Percentiles rank a stretch among this genome's conserved stretches.
These are phyloP conservation scores for Mugil cephalus DNA, from an alignment of 2,113 vertebrate species.

Conservation along the genomic window DNA sequence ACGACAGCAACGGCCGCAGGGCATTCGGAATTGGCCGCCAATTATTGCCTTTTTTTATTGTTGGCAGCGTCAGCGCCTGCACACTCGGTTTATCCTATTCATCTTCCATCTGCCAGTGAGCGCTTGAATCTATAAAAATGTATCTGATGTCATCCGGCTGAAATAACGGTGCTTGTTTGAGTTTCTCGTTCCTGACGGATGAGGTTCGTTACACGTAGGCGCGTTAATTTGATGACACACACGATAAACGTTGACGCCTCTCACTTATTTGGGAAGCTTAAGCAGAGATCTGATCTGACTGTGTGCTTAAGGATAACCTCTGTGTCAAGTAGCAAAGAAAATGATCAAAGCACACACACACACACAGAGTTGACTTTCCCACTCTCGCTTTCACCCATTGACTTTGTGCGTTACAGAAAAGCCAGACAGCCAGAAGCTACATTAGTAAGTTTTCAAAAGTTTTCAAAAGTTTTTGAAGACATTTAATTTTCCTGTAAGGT, in stretches of 20 bases:
- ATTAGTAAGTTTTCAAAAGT: too few species aligned
- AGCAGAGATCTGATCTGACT: too few species aligned
- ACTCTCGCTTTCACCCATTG: not conserved
- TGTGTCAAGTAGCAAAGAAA: not conserved
- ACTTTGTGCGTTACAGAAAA: not conserved
- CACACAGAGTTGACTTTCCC: not conserved
- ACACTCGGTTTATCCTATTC: not conserved
- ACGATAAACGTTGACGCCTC: too few species aligned
- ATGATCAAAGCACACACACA: conserved; percentile 11
- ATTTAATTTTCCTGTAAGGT: too few species aligned
- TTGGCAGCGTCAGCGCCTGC: not conserved
- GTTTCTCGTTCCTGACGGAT: too few species aligned
- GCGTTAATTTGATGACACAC: not conserved
- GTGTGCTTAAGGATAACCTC: too few species aligned
- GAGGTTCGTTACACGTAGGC: not conserved
- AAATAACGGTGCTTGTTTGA: too few species aligned
- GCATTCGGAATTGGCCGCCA: conserved; percentile 6
- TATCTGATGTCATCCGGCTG: too few species aligned
- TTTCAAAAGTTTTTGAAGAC: too few species aligned
- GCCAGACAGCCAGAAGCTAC: not conserved
- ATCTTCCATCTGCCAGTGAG: too few species aligned
- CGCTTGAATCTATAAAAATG: too few species aligned
- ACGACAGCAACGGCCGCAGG: not conserved
- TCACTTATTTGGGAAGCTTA: too few species aligned
- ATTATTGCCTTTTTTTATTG: not conserved